These are phyloP conservation scores for Lethenteron reissneri DNA, from an alignment of 2,113 vertebrate species.

Conservation along the genomic window DNA sequence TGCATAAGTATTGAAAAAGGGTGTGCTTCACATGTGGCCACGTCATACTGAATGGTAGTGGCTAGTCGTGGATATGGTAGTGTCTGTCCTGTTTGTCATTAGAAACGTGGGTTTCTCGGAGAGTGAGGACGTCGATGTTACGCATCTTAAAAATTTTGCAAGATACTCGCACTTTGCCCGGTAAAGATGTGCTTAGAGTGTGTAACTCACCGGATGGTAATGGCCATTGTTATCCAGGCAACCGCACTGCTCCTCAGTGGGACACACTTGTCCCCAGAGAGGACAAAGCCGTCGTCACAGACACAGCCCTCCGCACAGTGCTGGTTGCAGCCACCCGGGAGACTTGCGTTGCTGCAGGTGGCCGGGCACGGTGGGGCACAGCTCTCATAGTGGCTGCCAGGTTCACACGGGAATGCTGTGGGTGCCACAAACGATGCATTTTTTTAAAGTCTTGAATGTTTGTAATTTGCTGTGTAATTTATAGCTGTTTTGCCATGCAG, in stretches of 20 bases:
- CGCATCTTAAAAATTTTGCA: too few relatives aligned
- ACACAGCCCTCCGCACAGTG: constrained; percentile 24
- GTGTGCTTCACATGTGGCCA: too few relatives aligned
- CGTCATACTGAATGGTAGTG: background rate
- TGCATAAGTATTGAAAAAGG: too few relatives aligned
- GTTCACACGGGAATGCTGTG: constrained; percentile 21
- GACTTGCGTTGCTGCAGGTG: constrained; percentile 14
- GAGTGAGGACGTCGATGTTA: too few relatives aligned
- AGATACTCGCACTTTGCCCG: too few relatives aligned
- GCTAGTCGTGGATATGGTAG: background rate
- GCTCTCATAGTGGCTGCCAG: constrained; percentile 19
- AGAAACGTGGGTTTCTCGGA: constrained; percentile 1
- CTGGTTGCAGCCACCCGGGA: constrained; percentile 14
- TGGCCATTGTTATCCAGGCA: constrained; percentile 24
- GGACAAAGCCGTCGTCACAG: constrained; percentile 22
- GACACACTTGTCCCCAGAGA: constrained; percentile 24
- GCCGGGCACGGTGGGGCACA: constrained; percentile 22
- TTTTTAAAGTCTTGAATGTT: too few relatives aligned
- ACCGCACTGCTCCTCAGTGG: constrained; percentile 19
- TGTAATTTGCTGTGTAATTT: too few relatives aligned
- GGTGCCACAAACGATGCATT: background rate
- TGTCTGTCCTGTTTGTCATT: background rate
- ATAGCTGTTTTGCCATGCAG: too few relatives aligned
- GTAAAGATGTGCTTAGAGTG: background rate
- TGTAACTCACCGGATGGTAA: constrained; percentile 31